Base-by-base conservation (phyloP, 2,113 vertebrate genomes). In the Pithys albifrons region DNA sequence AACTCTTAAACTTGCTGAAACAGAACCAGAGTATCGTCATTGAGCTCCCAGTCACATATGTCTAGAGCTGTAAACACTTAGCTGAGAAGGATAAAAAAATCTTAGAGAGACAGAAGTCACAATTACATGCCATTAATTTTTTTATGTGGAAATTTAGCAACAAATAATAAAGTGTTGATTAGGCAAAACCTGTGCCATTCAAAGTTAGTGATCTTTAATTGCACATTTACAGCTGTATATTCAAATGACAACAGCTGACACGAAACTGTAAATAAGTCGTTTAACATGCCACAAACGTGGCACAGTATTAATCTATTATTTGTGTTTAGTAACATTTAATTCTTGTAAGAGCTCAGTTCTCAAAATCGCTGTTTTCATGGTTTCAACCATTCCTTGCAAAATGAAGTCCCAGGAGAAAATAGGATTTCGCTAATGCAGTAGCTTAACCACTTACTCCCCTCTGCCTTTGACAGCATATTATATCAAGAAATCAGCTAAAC, bases 401-500 rank as follows among this genome's bases (percentile, higher is more conserved):
- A 73, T 49, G 2, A 74, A 90, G 46, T 78, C 55, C 49, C 27
- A 94, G 58, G 75, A 87, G 33, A 81, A 94, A 92, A 91, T 1
- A 64, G 46, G 0, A 65, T 80, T 58, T 39, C 77, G 45, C n/a
- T 31, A 88, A 62, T 55, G 45, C 5, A 83, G 24, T 13, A 89
- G 48, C 31, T 71, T 84, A 77, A 58, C 72, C 29, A 27, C 67
- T 82, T 77, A 49, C 58, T 93, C 37, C 54, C 22, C 16, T 77
- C 54, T 69, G 61, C 77, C 57, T 79, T 69, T 31, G 29, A 57
- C 64, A 94, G 62, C 9, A 72, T 6, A 28, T 7, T 37, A n/a
- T 33, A 95, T 45, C 6, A 95, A 81, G 12, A 88, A 97, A 95
- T 93, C 62, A 87, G 45, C 77, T 86, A 72, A 92, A 76, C 83